Percentiles rank a stretch among this genome's conserved stretches.
phyloP scores from a whole-genome alignment of 2,888 invertebrate species.

The Drosophila subsilvestris region DNA sequence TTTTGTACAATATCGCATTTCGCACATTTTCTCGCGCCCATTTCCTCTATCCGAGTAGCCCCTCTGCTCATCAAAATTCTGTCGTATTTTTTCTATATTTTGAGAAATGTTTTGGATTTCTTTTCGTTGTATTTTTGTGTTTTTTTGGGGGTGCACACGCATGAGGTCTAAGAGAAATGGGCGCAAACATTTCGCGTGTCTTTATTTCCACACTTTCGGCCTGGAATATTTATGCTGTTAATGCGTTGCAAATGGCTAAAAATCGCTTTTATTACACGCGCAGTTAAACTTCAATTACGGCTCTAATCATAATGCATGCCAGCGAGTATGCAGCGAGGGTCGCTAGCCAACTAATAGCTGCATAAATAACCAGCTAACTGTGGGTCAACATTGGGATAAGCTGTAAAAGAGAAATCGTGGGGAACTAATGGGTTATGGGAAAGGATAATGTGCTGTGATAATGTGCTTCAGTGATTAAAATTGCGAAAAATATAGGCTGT shows the following conservation, averaged over 20 bases:
- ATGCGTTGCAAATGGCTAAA: slow-evolving; percentile 77
- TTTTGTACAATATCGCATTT: slow-evolving; percentile 60
- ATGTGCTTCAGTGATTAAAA: too few species aligned
- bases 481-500: too few species aligned
- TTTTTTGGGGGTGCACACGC: slow-evolving; percentile 15
- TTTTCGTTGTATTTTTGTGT: slow-evolving; percentile 3
- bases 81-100: slow-evolving; percentile 17
- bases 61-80: slow-evolving; percentile 39
- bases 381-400: not conserved
- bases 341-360: not conserved
- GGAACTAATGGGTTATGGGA: not conserved
- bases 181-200: slow-evolving; percentile 45
- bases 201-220: slow-evolving; percentile 64
- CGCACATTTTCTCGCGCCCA: slow-evolving; percentile 53
- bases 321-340: slow-evolving; percentile 34
- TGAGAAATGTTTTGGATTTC: slow-evolving; percentile 42
- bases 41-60: slow-evolving; percentile 20
- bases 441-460: not conserved
- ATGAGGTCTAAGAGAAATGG: slow-evolving; percentile 58
- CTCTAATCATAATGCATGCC: slow-evolving; percentile 69
- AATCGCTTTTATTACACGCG: slow-evolving; percentile 82
- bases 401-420: not conserved
- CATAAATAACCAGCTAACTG: slow-evolving; percentile 1
- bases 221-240: slow-evolving; percentile 76
- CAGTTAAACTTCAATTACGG: slow-evolving; percentile 80